phyloP scores from a whole-genome alignment of 2,888 invertebrate genomes.

The Dolichopus griseipennis region DNA sequence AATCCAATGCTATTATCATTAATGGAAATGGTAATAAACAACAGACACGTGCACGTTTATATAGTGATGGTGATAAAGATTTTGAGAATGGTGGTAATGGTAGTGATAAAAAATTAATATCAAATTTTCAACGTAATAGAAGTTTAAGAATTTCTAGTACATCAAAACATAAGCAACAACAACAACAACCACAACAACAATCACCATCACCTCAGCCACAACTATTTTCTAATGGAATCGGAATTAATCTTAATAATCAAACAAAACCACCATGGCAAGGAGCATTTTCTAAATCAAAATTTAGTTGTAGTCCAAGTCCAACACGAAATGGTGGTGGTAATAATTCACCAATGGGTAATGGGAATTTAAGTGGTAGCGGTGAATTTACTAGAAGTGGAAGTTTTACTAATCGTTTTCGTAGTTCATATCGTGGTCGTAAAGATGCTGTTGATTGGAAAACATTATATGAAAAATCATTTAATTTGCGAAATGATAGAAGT shows the following conservation, averaged over 20 bases:
- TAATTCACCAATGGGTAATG: conserved; percentile 16
- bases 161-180: conserved; percentile 5
- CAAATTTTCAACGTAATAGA: conserved; percentile 25
- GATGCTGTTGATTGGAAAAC: conserved; percentile 35
- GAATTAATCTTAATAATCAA: conserved; percentile 10
- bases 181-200: background rate
- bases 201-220: background rate
- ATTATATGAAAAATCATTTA: conserved; percentile 37
- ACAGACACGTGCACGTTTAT: conserved; percentile 25
- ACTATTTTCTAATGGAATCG: background rate
- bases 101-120: conserved; percentile 18
- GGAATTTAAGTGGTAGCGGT: conserved; percentile 15
- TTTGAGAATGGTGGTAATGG: background rate
- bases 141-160: conserved; percentile 26
- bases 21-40: background rate
- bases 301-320: background rate
- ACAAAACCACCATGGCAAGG: conserved; percentile 27
- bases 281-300: conserved; percentile 24
- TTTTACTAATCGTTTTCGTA: conserved; percentile 28
- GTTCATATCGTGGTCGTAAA: conserved; percentile 35
- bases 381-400: conserved; percentile 22
- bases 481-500: conserved; percentile 30
- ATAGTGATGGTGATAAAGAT: conserved; percentile 28
- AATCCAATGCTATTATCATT: background rate
- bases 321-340: conserved; percentile 13